Evolutionary conservation across 2,888 invertebrate genomes (phyloP).

Genomic region (Scaptomyza cyrtandrae): DNA sequence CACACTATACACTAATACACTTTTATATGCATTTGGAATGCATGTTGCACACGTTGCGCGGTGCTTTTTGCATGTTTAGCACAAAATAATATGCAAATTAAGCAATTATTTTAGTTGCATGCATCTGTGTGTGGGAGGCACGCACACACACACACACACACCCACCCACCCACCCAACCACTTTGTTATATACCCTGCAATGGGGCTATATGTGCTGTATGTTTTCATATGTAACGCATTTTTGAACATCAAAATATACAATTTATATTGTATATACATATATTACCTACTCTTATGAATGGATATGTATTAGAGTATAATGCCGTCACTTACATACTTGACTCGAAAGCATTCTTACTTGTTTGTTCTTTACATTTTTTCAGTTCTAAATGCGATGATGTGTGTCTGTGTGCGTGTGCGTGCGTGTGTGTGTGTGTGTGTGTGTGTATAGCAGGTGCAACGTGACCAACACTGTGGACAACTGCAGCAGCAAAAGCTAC

Average conservation of each 20-base stretch:
- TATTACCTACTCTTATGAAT: no score
- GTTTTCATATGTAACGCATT: no score
- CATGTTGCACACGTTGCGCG: constrained; percentile 73
- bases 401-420: constrained; percentile 8
- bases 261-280: no score
- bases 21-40: constrained; percentile 57
- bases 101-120: constrained; percentile 80
- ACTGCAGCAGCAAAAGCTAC: constrained; percentile 18
- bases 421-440: constrained; percentile 7
- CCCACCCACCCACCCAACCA: neutral
- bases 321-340: constrained; percentile 7
- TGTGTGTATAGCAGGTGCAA: constrained; percentile 62
- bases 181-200: neutral
- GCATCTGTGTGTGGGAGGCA: neutral
- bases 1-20: neutral
- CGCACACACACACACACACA: neutral
- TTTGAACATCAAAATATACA: no score
- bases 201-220: neutral
- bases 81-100: constrained; percentile 81
- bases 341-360: neutral
- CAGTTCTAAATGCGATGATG: neutral
- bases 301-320: neutral
- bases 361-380: constrained; percentile 3
- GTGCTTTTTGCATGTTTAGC: constrained; percentile 79
- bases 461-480: constrained; percentile 64